Conservation (phyloP, 2,888 invertebrate genomes). For the Allophyes oxyacanthae region DNA sequence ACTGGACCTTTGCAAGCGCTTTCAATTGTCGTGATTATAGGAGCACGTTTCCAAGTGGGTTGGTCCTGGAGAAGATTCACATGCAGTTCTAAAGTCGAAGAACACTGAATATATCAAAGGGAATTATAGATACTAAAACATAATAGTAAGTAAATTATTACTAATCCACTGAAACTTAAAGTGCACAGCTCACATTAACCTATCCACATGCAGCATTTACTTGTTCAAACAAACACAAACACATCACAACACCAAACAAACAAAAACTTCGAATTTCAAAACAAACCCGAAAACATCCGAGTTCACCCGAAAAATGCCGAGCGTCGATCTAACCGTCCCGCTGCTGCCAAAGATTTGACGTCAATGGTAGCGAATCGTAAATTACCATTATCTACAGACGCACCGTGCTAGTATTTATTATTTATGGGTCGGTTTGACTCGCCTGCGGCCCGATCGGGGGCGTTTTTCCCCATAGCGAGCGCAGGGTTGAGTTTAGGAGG, state of each 20-base stretch:
- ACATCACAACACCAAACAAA: conserved; percentile 24
- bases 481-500: conserved; percentile 72
- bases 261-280: conserved; percentile 44
- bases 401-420: conserved; percentile 88
- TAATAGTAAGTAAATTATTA: neutral
- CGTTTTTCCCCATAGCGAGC: conserved; percentile 76
- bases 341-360: conserved; percentile 85
- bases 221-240: conserved; percentile 23
- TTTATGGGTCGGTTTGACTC: conserved; percentile 87
- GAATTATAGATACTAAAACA: too few species aligned
- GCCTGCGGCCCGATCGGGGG: conserved; percentile 78
- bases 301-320: conserved; percentile 63
- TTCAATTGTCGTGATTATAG: too few species aligned
- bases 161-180: neutral
- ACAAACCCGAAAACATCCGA: conserved; percentile 50
- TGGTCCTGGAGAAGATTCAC: too few species aligned
- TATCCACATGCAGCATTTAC: conserved; percentile 5
- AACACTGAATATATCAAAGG: too few species aligned
- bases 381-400: conserved; percentile 89
- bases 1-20: too few species aligned
- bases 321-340: conserved; percentile 75
- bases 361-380: conserved; percentile 83
- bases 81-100: too few species aligned
- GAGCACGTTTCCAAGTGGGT: too few species aligned
- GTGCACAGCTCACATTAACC: neutral